A percentile compares a stretch with the other conserved stretches of the same genome.
These are phyloP conservation scores for Psilopsiagon aymara DNA, from an alignment of 2,113 vertebrate genomes.

Conservation along the genomic window DNA sequence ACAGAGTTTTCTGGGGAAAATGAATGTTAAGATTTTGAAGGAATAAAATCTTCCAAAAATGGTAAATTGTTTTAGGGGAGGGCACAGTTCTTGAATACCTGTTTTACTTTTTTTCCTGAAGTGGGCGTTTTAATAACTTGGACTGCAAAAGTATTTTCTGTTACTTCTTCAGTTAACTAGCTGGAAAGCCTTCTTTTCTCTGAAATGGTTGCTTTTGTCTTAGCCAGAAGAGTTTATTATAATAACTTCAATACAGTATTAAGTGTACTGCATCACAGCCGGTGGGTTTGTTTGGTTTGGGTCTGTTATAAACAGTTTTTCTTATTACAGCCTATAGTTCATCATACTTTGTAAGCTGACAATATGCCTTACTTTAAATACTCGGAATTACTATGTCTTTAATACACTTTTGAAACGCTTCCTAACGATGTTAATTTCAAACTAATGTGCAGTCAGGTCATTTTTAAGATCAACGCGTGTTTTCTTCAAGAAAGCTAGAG, in stretches of 20 bases:
- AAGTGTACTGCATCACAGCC: neutral
- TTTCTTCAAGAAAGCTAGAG: neutral
- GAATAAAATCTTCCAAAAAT: neutral
- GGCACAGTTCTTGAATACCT: neutral
- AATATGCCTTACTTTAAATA: neutral
- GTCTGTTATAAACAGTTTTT: neutral
- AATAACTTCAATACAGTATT: neutral
- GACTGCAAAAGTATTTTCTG: neutral
- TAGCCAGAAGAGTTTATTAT: neutral
- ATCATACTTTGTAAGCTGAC: neutral
- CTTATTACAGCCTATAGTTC: neutral
- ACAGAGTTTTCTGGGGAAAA: neutral
- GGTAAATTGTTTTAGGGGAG: neutral
- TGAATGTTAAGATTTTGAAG: neutral
- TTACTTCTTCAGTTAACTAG: neutral
- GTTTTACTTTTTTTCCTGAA: rapidly evolving
- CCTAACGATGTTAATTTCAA: neutral
- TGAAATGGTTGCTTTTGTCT: neutral
- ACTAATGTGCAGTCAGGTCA: neutral
- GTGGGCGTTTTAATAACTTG: neutral
- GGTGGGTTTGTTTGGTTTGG: neutral
- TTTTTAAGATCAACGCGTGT: neutral
- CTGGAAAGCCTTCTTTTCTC: neutral
- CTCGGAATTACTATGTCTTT: neutral
- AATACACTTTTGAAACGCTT: rapidly evolving